Conservation (phyloP, 2,113 vertebrate species). For the Chlamydotis undulata region DNA sequence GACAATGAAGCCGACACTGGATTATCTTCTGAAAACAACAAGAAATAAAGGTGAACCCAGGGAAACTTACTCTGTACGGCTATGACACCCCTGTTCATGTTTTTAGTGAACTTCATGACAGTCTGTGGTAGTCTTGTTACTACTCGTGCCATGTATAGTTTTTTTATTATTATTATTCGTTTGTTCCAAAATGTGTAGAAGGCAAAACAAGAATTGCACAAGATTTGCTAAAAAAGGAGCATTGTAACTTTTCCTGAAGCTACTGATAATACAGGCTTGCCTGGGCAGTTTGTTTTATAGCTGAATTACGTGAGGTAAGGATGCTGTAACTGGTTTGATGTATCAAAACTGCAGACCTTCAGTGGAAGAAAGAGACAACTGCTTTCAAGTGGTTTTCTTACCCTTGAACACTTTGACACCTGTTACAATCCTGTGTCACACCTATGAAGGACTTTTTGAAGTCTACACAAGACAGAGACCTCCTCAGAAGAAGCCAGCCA, state of each 20-base stretch:
- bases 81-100: fast-evolving
- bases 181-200: background rate
- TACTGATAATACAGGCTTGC: background rate
- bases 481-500: background rate
- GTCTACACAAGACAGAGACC: too few species aligned
- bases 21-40: background rate
- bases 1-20: background rate
- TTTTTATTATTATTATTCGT: background rate
- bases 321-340: background rate
- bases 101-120: background rate
- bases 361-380: background rate
- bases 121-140: background rate
- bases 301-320: background rate
- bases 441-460: background rate
- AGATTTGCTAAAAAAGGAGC: background rate
- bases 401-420: background rate
- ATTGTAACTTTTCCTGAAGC: background rate
- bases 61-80: background rate
- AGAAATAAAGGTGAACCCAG: background rate
- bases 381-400: background rate
- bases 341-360: background rate
- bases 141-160: too few species aligned
- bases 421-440: fast-evolving
- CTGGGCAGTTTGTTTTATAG: background rate
- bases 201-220: background rate